A percentile compares a stretch with the other conserved stretches of the same genome.
Conservation (phyloP, 2,113 vertebrate genomes). For the Notechis scutatus region DNA sequence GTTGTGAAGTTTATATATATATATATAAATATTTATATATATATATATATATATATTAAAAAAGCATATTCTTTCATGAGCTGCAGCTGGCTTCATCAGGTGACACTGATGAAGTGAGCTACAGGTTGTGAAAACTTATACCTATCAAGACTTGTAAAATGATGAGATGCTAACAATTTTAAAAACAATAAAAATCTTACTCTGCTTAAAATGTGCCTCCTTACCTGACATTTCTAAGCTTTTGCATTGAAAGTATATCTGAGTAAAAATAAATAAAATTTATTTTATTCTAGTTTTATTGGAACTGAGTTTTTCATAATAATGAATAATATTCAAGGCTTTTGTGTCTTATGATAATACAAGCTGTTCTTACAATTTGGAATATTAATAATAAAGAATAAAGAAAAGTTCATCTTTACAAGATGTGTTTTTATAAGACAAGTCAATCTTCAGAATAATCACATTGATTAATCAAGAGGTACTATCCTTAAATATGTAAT, state of each 20-base stretch:
- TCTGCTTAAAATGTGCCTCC: not conserved
- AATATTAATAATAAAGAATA: not conserved
- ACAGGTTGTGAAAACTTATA: not conserved
- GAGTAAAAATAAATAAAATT: not conserved
- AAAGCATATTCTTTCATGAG: not conserved
- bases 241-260: not conserved
- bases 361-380: not conserved
- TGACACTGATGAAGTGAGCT: not conserved
- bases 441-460: constrained; percentile 1
- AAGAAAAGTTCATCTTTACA: not conserved
- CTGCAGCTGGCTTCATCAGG: not conserved
- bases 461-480: constrained; percentile 17
- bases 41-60: not conserved
- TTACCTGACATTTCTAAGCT: not conserved
- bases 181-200: not conserved
- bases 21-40: no score
- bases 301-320: not conserved
- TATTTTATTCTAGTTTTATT: not conserved
- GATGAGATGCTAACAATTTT: not conserved
- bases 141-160: not conserved
- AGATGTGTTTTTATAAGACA: not conserved
- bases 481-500: constrained; percentile 1
- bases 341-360: not conserved
- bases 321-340: not conserved
- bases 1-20: not conserved